A percentile compares a stretch with the other conserved stretches of the same genome.
phyloP scores from a whole-genome alignment of 2,888 invertebrate species.

The Panopea generosa region DNA sequence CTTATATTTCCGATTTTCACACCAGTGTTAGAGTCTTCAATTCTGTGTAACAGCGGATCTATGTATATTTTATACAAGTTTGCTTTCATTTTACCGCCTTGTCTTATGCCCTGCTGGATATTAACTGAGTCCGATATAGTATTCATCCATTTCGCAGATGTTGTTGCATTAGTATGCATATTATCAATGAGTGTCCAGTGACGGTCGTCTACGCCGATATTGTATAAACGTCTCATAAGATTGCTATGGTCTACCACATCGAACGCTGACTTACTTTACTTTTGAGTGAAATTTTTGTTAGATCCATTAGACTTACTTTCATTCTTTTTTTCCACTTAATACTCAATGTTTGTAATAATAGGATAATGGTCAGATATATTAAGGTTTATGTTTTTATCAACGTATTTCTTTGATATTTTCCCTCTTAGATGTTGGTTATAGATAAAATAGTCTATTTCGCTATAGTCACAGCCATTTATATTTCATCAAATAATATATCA shows the following conservation, averaged over 20 bases:
- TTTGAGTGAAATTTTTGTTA: too few species aligned
- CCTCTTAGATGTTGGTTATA: too few species aligned
- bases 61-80: not conserved
- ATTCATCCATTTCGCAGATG: not conserved
- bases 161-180: not conserved
- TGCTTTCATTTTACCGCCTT: slow-evolving; percentile 7
- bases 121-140: not conserved
- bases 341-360: too few species aligned
- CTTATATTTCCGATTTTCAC: slow-evolving; percentile 13
- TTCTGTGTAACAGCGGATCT: not conserved
- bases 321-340: too few species aligned
- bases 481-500: too few species aligned
- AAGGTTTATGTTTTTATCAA: too few species aligned
- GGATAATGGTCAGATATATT: too few species aligned
- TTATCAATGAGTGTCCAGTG: not conserved
- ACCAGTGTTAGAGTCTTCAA: not conserved
- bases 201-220: not conserved
- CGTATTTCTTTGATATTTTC: too few species aligned
- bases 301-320: too few species aligned
- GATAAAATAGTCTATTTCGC: too few species aligned
- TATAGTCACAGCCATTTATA: too few species aligned
- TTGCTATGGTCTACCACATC: not conserved
- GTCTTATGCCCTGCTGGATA: not conserved
- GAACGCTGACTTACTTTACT: slow-evolving; percentile 8
- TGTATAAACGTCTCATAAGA: not conserved